phyloP scores from a whole-genome alignment of 2,113 vertebrate genomes.

The Alethe castanea region DNA sequence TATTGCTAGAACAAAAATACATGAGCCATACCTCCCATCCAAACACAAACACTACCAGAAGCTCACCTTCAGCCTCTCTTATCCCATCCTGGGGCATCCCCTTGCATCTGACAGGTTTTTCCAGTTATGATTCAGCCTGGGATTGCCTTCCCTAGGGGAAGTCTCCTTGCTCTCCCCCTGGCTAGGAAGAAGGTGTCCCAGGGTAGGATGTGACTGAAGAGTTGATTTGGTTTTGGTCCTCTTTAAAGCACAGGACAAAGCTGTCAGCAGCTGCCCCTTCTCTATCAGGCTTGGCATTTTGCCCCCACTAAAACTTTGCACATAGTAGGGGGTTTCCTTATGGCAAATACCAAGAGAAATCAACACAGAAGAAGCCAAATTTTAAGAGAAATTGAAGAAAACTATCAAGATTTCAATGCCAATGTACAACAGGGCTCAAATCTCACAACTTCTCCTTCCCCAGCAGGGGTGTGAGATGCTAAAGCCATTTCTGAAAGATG shows the following conservation, averaged over 20 bases:
- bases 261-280: background rate
- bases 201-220: background rate
- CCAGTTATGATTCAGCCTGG: background rate
- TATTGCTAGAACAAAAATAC: background rate
- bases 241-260: background rate
- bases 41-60: background rate
- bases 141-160: background rate
- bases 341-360: background rate
- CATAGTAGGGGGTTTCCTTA: rapidly evolving
- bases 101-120: background rate
- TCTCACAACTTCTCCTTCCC: background rate
- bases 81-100: background rate
- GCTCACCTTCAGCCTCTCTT: background rate
- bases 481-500: background rate
- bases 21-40: background rate
- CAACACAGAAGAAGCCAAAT: rapidly evolving
- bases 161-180: background rate
- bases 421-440: background rate
- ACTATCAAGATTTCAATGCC: background rate
- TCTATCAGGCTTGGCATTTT: rapidly evolving
- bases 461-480: background rate
- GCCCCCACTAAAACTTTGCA: background rate
- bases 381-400: background rate
- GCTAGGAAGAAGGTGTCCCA: background rate
- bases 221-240: background rate